These are phyloP conservation scores for Xerus rutilus DNA, from an alignment of 2,797 vertebrate genomes.

Conservation along the genomic window DNA sequence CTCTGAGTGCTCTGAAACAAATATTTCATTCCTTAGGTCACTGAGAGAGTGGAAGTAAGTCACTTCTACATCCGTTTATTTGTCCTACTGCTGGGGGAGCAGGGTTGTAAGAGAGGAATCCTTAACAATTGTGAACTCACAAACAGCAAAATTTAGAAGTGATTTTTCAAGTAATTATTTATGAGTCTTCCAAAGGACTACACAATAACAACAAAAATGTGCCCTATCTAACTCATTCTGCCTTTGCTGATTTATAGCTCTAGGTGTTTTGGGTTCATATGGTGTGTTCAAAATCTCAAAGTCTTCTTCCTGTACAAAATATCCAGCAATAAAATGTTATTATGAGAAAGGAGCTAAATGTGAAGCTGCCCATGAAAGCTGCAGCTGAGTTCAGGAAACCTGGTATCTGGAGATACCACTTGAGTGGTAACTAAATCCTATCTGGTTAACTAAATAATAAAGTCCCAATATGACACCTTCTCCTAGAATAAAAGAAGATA, in stretches of 20 bases:
- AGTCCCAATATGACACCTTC: constrained; percentile 20
- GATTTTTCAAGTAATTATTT: constrained; percentile 59
- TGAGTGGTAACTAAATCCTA: constrained; percentile 47
- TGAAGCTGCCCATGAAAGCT: constrained; percentile 34
- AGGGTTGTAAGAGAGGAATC: constrained; percentile 15
- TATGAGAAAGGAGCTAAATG: constrained; percentile 33
- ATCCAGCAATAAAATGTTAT: constrained; percentile 49
- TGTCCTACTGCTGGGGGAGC: constrained; percentile 50
- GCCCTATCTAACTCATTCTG: not conserved
- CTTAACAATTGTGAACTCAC: constrained; percentile 52
- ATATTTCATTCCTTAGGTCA: constrained; percentile 53
- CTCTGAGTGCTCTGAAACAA: constrained; percentile 51
- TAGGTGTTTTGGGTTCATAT: not conserved
- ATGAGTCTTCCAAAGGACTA: constrained; percentile 52
- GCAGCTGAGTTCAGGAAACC: constrained; percentile 29
- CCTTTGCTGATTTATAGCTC: not conserved
- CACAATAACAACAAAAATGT: constrained; percentile 47
- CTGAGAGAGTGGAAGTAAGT: constrained; percentile 52
- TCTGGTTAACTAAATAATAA: constrained; percentile 9
- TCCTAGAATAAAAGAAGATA: not conserved
- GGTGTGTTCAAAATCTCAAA: constrained; percentile 8
- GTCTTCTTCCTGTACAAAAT: constrained; percentile 54
- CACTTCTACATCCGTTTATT: constrained; percentile 45
- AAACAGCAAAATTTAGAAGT: constrained; percentile 67
- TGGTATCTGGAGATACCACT: not conserved